These are phyloP conservation scores for Acipenser transmontanus DNA, from an alignment of 2,797 vertebrate species.

Conservation along the genomic window DNA sequence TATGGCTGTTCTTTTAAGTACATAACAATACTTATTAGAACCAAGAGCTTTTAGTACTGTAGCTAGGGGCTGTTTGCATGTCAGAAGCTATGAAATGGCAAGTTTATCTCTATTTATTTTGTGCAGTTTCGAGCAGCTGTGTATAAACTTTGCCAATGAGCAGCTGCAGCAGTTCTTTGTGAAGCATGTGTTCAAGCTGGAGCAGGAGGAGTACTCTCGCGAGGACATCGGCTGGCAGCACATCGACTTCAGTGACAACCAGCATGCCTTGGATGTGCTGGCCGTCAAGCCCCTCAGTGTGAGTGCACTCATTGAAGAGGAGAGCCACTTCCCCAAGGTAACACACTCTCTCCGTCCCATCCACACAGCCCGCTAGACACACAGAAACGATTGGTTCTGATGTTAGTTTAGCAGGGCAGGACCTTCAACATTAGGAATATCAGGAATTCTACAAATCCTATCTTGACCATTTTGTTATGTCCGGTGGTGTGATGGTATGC, in stretches of 20 bases:
- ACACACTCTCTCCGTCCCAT: not conserved
- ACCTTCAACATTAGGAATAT: not conserved
- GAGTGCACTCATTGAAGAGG: slow-evolving; percentile 91
- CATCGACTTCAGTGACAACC: slow-evolving; percentile 85
- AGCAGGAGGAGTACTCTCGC: slow-evolving; percentile 81
- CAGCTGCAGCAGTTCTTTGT: slow-evolving; percentile 97
- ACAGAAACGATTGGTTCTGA: not conserved
- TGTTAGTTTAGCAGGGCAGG: slow-evolving; percentile 3
- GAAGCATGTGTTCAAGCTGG: slow-evolving; percentile 81
- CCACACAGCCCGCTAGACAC: not conserved
- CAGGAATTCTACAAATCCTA: not conserved
- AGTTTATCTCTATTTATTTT: not conserved
- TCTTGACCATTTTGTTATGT: not conserved
- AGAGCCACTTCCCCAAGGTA: slow-evolving; percentile 92
- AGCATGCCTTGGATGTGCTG: slow-evolving; percentile 69
- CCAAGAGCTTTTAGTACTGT: too few species aligned
- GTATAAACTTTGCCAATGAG: slow-evolving; percentile 96
- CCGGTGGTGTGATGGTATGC: too few species aligned
- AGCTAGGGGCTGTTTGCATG: too few species aligned
- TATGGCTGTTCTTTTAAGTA: too few species aligned
- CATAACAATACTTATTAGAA: too few species aligned
- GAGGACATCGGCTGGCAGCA: slow-evolving; percentile 79
- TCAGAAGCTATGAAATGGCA: too few species aligned
- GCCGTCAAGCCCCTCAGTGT: slow-evolving; percentile 80
- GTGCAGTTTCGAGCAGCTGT: slow-evolving; percentile 91